Base-by-base conservation (phyloP, 1,140 invertebrate species). In the Patella vulgata region DNA sequence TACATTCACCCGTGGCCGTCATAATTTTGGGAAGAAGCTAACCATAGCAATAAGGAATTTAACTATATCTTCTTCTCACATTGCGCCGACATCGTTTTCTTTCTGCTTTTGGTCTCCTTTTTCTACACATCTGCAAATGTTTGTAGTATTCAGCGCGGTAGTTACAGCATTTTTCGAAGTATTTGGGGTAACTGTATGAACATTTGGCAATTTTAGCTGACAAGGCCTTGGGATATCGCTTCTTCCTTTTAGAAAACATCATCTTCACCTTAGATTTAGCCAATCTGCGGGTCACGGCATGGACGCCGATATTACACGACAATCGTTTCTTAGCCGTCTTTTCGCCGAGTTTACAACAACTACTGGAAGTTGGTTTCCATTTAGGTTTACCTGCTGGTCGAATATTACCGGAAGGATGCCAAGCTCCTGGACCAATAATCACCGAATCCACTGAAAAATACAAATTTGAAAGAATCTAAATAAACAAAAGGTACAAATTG, bases 81-180 rank as follows among this genome's bases (percentile, higher is more conserved):
- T 40, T 27, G 30, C 52, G 50, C 44, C 59, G 39, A 30, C 59
- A 62, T 31, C 47, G 33, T n/a, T 31, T 36, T 3, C 59, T 40
- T 36, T 62, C 51, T 6, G 23, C n/a, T 25, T 14, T 17, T 1
- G 59, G 30, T 12, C 52, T 3, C 44, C 19, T 14, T 19, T 39
- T 47, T 40, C 48, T 55, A 50, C 59, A 62, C 51, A 47, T 62
- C 9, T n/a, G 9, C 51, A 53, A 30, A 21, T 36, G 33, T 31
- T 54, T 47, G 21, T 62, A 54, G 46, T 54, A 62, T 19, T 62
- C 31, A n/a, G 52, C 52, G 19, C 33, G 25, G 40, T 55, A 54
- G 50, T 36, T 33, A 33, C 59, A 62, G 23, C 59, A 62, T 51
- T 62, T 62, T 48, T 48, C 39, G 31, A 62, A 62, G 43, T 54